These are phyloP conservation scores for Calephelis virginiensis DNA, from an alignment of 1,140 invertebrate species.

Conservation along the genomic window DNA sequence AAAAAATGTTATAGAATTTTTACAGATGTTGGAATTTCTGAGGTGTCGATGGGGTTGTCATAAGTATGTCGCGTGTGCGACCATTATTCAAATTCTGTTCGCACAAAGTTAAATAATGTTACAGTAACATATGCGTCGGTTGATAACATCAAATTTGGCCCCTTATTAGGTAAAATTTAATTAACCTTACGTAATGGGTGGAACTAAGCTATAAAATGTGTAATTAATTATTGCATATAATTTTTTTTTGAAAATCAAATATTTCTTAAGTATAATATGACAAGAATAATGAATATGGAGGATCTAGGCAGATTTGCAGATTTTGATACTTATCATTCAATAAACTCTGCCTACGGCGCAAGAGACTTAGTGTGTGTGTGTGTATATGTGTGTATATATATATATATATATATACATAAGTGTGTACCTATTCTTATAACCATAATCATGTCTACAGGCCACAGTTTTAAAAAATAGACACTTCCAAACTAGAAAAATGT, in stretches of 20 bases:
- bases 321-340: too few relatives aligned
- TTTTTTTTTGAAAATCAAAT: background rate
- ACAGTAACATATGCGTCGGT: background rate
- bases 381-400: too few relatives aligned
- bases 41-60: background rate
- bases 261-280: background rate
- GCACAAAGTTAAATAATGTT: background rate
- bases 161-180: slow-evolving; percentile 11
- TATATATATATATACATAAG: too few relatives aligned
- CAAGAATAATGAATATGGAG: background rate
- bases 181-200: slow-evolving; percentile 4
- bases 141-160: background rate
- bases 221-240: slow-evolving; percentile 6
- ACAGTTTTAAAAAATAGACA: too few relatives aligned
- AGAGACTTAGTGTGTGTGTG: too few relatives aligned
- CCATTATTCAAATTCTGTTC: slow-evolving; percentile 3
- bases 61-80: background rate
- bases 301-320: too few relatives aligned
- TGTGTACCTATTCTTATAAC: too few relatives aligned
- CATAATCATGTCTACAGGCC: too few relatives aligned
- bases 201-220: slow-evolving; percentile 11
- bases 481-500: too few relatives aligned
- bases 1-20: too few relatives aligned
- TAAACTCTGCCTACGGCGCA: too few relatives aligned
- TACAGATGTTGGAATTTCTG: too few relatives aligned